Conservation (phyloP, 2,113 vertebrate species). For the Alexandromys fortis region DNA sequence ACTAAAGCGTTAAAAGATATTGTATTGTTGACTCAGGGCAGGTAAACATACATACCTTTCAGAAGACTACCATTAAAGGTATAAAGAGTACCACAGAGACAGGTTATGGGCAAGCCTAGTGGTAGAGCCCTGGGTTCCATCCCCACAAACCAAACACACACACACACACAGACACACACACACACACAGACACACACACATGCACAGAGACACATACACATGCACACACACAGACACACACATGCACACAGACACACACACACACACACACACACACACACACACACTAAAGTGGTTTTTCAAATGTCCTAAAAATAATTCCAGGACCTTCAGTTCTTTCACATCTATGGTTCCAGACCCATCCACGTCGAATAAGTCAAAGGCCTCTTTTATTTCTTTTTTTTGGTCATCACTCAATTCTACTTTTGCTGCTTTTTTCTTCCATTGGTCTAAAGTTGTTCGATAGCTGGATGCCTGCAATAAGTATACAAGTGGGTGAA, state of each 20-base stretch:
- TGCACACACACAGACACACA: no score
- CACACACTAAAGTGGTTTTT: not conserved
- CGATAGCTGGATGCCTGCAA: conserved; percentile 88
- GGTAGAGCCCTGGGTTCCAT: not conserved
- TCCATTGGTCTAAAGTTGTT: conserved; percentile 83
- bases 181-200: not conserved
- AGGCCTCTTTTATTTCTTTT: conserved; percentile 95
- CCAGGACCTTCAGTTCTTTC: conserved; percentile 94
- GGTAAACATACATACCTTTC: not conserved
- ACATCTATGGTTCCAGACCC: conserved; percentile 93
- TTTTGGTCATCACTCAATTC: conserved; percentile 94
- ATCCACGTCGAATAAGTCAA: conserved; percentile 95
- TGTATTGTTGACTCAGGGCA: not conserved
- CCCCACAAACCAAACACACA: not conserved
- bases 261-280: not conserved
- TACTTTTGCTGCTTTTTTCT: conserved; percentile 87
- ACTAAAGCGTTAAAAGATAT: not conserved
- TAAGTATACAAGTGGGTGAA: conserved; percentile 35
- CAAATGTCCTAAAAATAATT: conserved; percentile 46
- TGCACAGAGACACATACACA: not conserved
- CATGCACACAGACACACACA: fast-evolving
- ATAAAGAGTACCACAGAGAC: not conserved
- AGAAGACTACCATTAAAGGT: not conserved
- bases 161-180: no score
- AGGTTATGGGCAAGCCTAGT: not conserved